Percentiles rank a stretch among this genome's conserved stretches.
Conservation (phyloP, 2,888 invertebrate species). For the Leptogaster cylindrica region DNA sequence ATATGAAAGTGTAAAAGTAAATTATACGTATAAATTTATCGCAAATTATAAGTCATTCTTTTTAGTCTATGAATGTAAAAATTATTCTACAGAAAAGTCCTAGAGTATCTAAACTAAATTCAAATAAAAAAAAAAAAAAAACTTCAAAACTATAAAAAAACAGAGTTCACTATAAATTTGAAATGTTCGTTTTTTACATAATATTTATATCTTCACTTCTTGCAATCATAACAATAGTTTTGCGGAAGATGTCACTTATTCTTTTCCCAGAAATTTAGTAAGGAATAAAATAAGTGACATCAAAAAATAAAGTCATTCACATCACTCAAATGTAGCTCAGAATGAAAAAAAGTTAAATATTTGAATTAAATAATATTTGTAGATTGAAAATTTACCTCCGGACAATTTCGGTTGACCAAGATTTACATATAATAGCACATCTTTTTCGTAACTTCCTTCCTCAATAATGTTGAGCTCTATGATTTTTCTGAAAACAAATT, state of each 20-base stretch:
- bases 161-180: no score
- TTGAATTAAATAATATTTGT: conserved; percentile 6
- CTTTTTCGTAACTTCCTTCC: conserved; percentile 98
- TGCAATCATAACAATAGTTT: conserved; percentile 21
- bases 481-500: conserved; percentile 76
- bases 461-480: conserved; percentile 89
- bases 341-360: conserved; percentile 11
- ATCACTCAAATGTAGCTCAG: conserved; percentile 35
- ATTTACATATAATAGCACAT: conserved; percentile 90
- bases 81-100: no score
- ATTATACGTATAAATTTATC: no score
- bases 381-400: conserved; percentile 72
- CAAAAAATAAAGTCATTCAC: conserved; percentile 27
- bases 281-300: conserved; percentile 39
- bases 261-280: conserved; percentile 32
- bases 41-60: no score
- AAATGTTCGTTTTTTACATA: conserved; percentile 32
- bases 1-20: no score
- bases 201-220: conserved; percentile 23
- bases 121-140: conserved; percentile 11
- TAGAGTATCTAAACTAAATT: neutral
- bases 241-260: conserved; percentile 33
- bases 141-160: conserved; percentile 13
- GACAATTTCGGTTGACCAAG: conserved; percentile 87
- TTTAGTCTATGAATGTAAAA: no score